phyloP scores from a whole-genome alignment of 1,140 invertebrate species.

The Amphibalanus amphitrite region DNA sequence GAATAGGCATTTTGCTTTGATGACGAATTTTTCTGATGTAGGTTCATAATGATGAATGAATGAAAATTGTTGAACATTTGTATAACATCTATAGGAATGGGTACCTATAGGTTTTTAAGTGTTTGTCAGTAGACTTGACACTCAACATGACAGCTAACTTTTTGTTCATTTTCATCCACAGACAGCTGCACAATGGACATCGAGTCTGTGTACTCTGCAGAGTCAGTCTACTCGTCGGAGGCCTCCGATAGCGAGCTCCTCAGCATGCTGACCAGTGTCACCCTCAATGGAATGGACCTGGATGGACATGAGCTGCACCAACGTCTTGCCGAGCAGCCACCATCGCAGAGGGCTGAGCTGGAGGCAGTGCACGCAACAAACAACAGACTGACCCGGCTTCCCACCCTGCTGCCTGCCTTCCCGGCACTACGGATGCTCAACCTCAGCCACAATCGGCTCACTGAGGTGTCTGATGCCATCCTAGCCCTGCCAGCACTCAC shows the following conservation, averaged over 20 bases:
- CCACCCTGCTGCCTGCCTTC: constrained; percentile 27
- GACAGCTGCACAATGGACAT: not conserved
- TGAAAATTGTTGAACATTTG: no score
- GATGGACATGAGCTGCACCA: not conserved
- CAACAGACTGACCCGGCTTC: constrained; percentile 26
- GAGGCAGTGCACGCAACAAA: constrained; percentile 10
- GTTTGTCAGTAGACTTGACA: no score
- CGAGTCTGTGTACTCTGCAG: not conserved
- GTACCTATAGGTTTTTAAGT: no score
- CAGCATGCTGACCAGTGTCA: not conserved
- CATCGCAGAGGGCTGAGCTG: not conserved
- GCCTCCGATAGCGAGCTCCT: not conserved
- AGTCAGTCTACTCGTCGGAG: not conserved
- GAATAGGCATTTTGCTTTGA: no score
- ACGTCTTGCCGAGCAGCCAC: not conserved
- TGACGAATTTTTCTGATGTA: no score
- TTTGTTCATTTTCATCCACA: no score
- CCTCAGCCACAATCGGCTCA: constrained; percentile 70
- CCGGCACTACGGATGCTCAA: constrained; percentile 44
- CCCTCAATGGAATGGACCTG: not conserved
- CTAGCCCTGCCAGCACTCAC: constrained; percentile 45
- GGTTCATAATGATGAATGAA: no score
- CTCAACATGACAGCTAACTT: no score
- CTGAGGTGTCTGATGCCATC: constrained; percentile 51
- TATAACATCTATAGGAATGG: no score